A percentile compares a stretch with the other conserved stretches of the same genome.
phyloP scores from a whole-genome alignment of 2,888 invertebrate species.

The Pardosa pseudoannulata region DNA sequence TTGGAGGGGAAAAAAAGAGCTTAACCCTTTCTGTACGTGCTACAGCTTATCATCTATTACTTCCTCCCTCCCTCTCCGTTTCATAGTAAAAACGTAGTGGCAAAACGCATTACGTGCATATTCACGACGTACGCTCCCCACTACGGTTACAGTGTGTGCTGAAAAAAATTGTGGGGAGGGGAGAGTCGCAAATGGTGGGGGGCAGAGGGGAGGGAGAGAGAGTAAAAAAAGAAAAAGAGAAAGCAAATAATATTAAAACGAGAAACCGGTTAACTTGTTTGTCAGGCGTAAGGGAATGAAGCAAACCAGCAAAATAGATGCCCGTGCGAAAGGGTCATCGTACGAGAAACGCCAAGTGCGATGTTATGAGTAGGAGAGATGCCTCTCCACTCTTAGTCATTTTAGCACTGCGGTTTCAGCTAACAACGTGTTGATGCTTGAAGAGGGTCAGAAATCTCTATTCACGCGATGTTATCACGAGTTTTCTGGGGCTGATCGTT shows the following conservation, averaged over 20 bases:
- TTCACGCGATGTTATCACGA: no score
- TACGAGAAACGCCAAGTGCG: neutral
- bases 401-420: neutral
- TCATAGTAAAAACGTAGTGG: conserved; percentile 6
- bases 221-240: no score
- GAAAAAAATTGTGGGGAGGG: no score
- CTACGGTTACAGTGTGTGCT: no score
- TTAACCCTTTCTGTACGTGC: neutral
- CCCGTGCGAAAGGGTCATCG: neutral
- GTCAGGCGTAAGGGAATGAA: neutral
- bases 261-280: conserved; percentile 10
- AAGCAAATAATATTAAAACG: conserved; percentile 3
- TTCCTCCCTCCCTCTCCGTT: neutral
- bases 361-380: neutral
- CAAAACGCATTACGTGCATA: neutral
- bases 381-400: no score
- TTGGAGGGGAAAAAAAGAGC: neutral
- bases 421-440: neutral
- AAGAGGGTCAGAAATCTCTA: neutral
- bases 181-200: no score
- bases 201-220: neutral
- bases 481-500: no score
- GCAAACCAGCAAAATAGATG: neutral
- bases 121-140: neutral
- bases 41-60: neutral